Evolutionary conservation across 2,113 vertebrate genomes (phyloP), one percentile per base, ranked within the genome.

Genomic region (Solenodon paradoxus): DNA sequence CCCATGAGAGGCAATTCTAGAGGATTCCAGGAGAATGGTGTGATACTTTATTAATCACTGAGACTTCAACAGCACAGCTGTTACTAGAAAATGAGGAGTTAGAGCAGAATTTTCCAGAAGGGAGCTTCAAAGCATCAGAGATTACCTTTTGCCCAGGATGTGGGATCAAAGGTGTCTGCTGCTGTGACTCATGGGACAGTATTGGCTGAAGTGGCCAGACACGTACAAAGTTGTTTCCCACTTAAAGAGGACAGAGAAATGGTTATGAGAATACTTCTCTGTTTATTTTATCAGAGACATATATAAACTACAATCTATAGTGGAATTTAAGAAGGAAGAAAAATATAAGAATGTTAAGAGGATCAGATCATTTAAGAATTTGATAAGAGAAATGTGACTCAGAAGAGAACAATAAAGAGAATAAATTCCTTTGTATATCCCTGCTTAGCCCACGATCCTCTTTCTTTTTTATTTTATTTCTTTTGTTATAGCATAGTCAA

Each of bases 1-100:
- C 92, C 49, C 42, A 26, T 5, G 88, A 93, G 90, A 88, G 55
- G 90, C 49, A 74, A 69, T 92, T 94, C 92, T 78, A 35, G 79
- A 93, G 17, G 38, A 66, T 64, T 96, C 53, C 69, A 75, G 28
- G 77, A 77, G 24, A 92, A 84, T 57, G 61, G 68, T 69, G 88
- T 72, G 84, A 94, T 84, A 81, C 75, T 75, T 84, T 88, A 94
- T 95, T 95, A 97, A 96, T 97, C 94, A 81, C 26, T 3, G 15
- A 90, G 61, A 72, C 45, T 95, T 87, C 35, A 88, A 72, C 15
- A 82, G 94, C 88, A 94, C 88, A 96, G 88, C 71, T 95, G 69
- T 92, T 96, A 30, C 81, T 85, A 77, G 87, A 74, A 93, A 88
- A 95, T 63, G n/a, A 92, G 13, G 7, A 6, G 28, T 9, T 87